A percentile compares a stretch with the other conserved stretches of the same genome.
Conservation (phyloP, 2,797 vertebrate genomes). For the Cossypha dichroa region DNA sequence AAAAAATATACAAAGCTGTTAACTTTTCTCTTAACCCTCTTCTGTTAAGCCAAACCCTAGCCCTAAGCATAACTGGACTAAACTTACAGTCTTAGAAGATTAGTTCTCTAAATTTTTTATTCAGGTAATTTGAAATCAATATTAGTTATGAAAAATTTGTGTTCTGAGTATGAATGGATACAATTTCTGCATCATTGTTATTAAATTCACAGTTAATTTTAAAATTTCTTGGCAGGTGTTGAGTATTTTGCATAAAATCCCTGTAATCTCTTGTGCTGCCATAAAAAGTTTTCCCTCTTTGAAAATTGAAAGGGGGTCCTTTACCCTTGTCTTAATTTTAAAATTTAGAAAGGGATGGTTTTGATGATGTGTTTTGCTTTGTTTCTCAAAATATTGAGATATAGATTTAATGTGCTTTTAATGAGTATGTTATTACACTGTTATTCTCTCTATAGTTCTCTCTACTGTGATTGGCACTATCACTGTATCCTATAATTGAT, state of each 20-base stretch:
- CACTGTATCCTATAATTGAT: not conserved
- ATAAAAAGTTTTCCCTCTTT: not conserved
- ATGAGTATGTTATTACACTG: not conserved
- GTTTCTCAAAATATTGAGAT: not conserved
- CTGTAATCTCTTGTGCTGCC: not conserved
- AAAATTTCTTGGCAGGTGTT: not conserved
- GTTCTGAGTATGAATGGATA: not conserved
- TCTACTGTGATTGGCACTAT: not conserved
- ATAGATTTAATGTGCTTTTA: not conserved
- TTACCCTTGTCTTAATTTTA: not conserved
- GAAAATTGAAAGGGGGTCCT: not conserved
- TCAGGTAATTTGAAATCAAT: not conserved
- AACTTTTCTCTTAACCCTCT: not conserved
- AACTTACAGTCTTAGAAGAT: not conserved
- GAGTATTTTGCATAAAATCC: not conserved
- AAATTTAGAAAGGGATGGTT: not conserved
- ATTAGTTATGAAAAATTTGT: not conserved
- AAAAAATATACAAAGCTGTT: not conserved
- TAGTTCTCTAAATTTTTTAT: not conserved
- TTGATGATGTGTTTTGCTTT: not conserved
- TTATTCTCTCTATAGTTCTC: not conserved
- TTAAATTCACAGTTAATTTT: not conserved
- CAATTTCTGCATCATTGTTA: not conserved
- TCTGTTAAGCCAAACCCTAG: not conserved
- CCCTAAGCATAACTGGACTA: not conserved